Percentiles rank a stretch among this genome's conserved stretches.
phyloP scores from a whole-genome alignment of 2,113 vertebrate genomes.

The Carollia perspicillata region DNA sequence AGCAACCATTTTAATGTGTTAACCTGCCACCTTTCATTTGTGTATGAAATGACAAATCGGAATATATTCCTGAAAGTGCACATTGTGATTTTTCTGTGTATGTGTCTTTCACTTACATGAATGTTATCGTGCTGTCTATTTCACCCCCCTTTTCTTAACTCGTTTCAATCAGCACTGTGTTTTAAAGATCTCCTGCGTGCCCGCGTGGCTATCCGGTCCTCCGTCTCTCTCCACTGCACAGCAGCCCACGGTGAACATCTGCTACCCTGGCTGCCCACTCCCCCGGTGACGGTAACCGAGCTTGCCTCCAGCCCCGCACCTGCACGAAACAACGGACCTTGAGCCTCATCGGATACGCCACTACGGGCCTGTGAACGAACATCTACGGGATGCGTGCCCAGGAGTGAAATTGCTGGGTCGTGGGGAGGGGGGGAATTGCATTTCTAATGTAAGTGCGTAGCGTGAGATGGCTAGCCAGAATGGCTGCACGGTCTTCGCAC shows the following conservation, averaged over 20 bases:
- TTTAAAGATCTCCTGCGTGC: not conserved
- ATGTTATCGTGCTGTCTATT: not conserved
- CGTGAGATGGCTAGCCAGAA: not conserved
- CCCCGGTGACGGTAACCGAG: not conserved
- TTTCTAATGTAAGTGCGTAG: not conserved
- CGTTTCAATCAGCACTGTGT: not conserved
- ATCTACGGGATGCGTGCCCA: not conserved
- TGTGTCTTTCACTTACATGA: not conserved
- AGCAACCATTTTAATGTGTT: not conserved
- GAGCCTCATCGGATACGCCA: not conserved
- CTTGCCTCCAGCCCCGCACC: not conserved
- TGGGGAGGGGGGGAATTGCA: not conserved
- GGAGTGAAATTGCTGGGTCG: not conserved
- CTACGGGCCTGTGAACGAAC: not conserved
- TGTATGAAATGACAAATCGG: not conserved
- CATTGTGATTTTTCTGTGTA: not conserved
- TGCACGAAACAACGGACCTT: rapidly evolving
- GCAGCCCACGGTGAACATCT: not conserved
- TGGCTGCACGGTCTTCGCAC: not conserved
- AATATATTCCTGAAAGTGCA: not conserved
- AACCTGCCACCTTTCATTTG: not conserved
- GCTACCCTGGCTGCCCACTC: rapidly evolving
- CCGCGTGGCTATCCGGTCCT: not conserved
- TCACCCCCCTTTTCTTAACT: not conserved
- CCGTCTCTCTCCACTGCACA: not conserved